Base-by-base conservation (phyloP, 2,888 invertebrate species). In the Rhamnusium bicolor region DNA sequence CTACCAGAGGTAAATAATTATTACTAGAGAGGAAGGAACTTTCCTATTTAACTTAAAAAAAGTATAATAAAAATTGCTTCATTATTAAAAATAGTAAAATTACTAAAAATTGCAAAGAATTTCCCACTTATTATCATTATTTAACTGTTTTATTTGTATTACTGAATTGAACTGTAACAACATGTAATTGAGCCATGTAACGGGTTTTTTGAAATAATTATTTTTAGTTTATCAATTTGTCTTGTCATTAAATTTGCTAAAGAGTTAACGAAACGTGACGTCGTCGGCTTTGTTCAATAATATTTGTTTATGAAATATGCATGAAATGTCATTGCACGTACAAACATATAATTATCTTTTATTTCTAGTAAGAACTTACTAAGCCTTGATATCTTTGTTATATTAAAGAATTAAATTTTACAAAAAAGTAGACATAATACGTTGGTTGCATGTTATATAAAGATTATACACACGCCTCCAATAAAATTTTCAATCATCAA, bases 191-290 rank as follows among this genome's bases (percentile, higher is more conserved):
- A 21, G 63, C 63, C 49, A 14, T 27, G 49, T 63, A 63, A 63
- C 63, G 63, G 63, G 12, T 24, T 61, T 46, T n/a, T n/a, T 10
- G n/a, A 61, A 61, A 46, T 46, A 61, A 61, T 49, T 27, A 49
- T 40, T 61, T 40, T 61, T 21, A 21, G 27, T 24, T 49, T 18
- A 27, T 21, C 63, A 49, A 49, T 47, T 47, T 21, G 47, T 47
- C 24, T 24, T 18, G 62, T 63, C 47, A 40, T 40, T 63, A 47
- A 47, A 49, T 63, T 63, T 47, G 63, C 49, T 63, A 49, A 49
- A n/a, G 40, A 63, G 24, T 27, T 12, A 63, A 14, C 63, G 63
- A 24, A 27, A 49, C 63, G 63, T 63, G 63, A 63, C 47, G 29
- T 63, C 24, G 46, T 24, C 24, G 40, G 40, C 40, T 40, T 40